Evolutionary conservation across 2,888 invertebrate genomes (phyloP).

Genomic region (Campoplex capitator): DNA sequence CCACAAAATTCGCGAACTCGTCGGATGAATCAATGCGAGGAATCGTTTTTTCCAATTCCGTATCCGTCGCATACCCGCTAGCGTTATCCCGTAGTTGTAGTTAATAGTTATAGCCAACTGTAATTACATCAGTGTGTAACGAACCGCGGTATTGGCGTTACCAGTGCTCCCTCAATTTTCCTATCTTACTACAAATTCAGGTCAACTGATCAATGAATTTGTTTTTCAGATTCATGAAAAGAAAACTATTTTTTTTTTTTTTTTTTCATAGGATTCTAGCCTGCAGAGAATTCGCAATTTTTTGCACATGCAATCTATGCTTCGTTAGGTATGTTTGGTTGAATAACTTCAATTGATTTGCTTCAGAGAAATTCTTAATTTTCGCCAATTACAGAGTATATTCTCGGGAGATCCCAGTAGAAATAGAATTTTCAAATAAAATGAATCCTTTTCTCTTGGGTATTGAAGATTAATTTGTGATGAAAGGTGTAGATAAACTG

Average conservation of each 20-base stretch:
- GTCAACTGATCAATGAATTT: neutral
- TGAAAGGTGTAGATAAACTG: neutral
- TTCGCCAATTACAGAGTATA: neutral
- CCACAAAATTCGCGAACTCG: slow-evolving; percentile 42
- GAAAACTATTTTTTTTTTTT: neutral
- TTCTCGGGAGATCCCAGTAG: neutral
- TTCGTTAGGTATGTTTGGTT: neutral
- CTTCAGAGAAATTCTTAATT: neutral
- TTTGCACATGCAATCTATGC: neutral
- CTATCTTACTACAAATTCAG: neutral
- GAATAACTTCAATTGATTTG: neutral
- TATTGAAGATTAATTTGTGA: neutral
- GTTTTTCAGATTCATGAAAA: neutral
- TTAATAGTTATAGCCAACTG: slow-evolving; percentile 47
- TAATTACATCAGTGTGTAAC: slow-evolving; percentile 78
- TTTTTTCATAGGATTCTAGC: neutral
- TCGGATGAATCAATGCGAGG: slow-evolving; percentile 54
- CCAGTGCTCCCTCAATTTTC: slow-evolving; percentile 2
- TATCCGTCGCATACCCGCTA: slow-evolving; percentile 55
- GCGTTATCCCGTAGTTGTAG: slow-evolving; percentile 36
- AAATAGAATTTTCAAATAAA: neutral
- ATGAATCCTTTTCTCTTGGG: neutral
- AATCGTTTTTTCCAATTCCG: slow-evolving; percentile 30
- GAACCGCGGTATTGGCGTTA: slow-evolving; percentile 71
- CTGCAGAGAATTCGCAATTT: neutral